Evolutionary conservation across 2,797 vertebrate genomes (phyloP).

Genomic region (Rhyacichthys aspro): DNA sequence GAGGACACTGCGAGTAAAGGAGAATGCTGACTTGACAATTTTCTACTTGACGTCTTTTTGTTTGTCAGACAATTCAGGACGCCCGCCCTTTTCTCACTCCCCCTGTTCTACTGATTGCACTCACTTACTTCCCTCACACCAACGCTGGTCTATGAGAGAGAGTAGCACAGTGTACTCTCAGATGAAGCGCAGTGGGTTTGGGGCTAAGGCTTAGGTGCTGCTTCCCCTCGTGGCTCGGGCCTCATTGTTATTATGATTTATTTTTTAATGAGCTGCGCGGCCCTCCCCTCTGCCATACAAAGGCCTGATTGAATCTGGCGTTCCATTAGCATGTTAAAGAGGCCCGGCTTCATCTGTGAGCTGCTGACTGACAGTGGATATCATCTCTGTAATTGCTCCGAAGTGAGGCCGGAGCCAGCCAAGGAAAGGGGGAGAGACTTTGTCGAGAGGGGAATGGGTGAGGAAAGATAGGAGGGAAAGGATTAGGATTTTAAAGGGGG

Average conservation of each 20-base stretch:
- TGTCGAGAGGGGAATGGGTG: slow-evolving; percentile 13
- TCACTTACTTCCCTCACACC: slow-evolving; percentile 1
- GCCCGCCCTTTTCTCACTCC: slow-evolving; percentile 13
- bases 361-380: slow-evolving; percentile 84
- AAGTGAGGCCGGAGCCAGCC: slow-evolving; percentile 59
- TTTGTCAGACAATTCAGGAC: slow-evolving; percentile 48
- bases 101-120: background rate
- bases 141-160: background rate
- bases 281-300: slow-evolving; percentile 71
- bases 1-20: slow-evolving; percentile 14
- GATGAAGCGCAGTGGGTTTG: slow-evolving; percentile 21
- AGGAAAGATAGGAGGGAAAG: slow-evolving; percentile 38
- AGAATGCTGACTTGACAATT: slow-evolving; percentile 44
- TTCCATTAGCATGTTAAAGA: slow-evolving; percentile 84
- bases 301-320: slow-evolving; percentile 80
- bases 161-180: background rate
- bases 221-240: slow-evolving; percentile 44
- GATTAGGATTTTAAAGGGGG: slow-evolving; percentile 53
- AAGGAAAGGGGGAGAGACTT: slow-evolving; percentile 15
- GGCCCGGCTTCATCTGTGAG: slow-evolving; percentile 78
- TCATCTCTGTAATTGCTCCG: slow-evolving; percentile 83
- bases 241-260: slow-evolving; percentile 79
- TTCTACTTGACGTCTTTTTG: slow-evolving; percentile 33
- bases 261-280: slow-evolving; percentile 75
- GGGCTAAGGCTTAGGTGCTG: slow-evolving; percentile 48